phyloP scores from a whole-genome alignment of 2,113 vertebrate species.

The Callocephalon fimbriatum region DNA sequence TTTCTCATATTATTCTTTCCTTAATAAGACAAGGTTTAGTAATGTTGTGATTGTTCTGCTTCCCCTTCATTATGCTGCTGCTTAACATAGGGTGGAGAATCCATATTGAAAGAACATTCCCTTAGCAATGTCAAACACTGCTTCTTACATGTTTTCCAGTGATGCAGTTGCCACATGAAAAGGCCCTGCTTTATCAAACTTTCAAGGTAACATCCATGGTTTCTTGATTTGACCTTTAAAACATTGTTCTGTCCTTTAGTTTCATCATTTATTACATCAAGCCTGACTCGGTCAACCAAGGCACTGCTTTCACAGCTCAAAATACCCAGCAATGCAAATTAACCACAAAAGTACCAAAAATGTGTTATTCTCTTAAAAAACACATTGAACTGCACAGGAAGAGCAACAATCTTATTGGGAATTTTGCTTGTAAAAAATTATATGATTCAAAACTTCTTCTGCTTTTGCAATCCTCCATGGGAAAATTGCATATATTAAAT shows the following conservation, averaged over 20 bases:
- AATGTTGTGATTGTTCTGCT: background rate
- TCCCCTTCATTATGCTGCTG: background rate
- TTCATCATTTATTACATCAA: background rate
- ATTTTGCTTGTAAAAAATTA: background rate
- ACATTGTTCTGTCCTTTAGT: background rate
- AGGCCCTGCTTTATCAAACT: background rate
- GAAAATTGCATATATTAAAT: background rate
- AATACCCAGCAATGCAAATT: background rate
- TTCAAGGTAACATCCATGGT: background rate
- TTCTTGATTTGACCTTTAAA: slow-evolving; percentile 3
- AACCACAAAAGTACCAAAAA: background rate
- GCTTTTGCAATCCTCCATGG: background rate
- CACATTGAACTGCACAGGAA: background rate
- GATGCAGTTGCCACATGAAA: background rate
- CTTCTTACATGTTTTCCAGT: background rate
- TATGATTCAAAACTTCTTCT: background rate
- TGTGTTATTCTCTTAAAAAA: background rate
- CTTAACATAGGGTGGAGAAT: background rate
- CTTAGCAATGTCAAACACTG: background rate
- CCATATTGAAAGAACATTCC: background rate
- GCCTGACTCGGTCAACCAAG: background rate
- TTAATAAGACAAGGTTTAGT: background rate
- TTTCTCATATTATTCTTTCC: background rate
- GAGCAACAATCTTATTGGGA: background rate
- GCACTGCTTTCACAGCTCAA: background rate